These are phyloP conservation scores for Steromphala cineraria DNA, from an alignment of 2,888 invertebrate genomes.

Conservation along the genomic window DNA sequence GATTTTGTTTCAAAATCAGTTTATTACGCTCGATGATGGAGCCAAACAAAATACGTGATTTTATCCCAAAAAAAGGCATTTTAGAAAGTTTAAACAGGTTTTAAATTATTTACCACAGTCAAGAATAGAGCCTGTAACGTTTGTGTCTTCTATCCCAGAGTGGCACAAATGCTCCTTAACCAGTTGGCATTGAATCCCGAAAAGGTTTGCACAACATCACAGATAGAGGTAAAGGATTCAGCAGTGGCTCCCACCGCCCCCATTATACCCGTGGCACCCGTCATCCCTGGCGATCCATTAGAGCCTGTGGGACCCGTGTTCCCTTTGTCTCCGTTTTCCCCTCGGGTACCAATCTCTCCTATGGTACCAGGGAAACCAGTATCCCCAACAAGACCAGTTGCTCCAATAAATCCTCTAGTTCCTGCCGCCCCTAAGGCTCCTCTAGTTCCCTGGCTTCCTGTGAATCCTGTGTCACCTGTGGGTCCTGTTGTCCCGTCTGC, in stretches of 20 bases:
- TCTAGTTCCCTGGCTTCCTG: too few species aligned
- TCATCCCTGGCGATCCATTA: background rate
- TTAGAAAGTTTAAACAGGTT: too few species aligned
- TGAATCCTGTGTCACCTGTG: background rate
- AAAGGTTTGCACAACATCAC: too few species aligned
- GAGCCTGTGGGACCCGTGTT: background rate
- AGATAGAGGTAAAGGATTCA: background rate
- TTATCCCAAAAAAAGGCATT: too few species aligned
- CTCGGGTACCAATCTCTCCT: background rate
- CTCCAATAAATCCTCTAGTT: too few species aligned
- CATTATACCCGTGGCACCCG: background rate
- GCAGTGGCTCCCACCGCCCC: background rate
- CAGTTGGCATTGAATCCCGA: background rate
- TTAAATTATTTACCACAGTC: too few species aligned
- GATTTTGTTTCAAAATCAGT: too few species aligned
- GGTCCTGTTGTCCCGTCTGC: background rate
- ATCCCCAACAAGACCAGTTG: too few species aligned
- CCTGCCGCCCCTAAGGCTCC: too few species aligned
- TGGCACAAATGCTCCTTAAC: background rate
- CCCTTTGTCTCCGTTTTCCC: background rate
- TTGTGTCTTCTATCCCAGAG: background rate
- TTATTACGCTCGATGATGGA: too few species aligned
- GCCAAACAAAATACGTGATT: too few species aligned
- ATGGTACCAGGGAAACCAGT: background rate
- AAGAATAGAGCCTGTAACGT: too few species aligned